phyloP scores from a whole-genome alignment of 2,797 vertebrate species.

The Australoheros facetus region DNA sequence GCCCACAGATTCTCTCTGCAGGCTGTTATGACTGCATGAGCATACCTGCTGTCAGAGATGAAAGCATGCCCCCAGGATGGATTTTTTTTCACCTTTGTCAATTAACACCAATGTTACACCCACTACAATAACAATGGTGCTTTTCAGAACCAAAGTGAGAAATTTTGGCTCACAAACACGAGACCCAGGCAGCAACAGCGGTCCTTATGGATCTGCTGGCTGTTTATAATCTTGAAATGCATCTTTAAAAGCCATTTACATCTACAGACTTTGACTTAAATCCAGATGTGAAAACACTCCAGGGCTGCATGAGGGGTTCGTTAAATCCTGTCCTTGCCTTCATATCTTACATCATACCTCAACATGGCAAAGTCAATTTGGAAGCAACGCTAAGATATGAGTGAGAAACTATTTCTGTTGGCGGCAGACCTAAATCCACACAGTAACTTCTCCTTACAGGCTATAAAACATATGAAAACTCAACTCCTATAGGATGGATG shows the following conservation, averaged over 20 bases:
- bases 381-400: slow-evolving; percentile 20
- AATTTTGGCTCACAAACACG: slow-evolving; percentile 35
- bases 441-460: slow-evolving; percentile 46
- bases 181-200: not conserved
- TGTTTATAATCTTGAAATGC: slow-evolving; percentile 35
- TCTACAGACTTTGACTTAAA: slow-evolving; percentile 40
- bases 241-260: slow-evolving; percentile 22
- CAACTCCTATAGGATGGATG: slow-evolving; percentile 12
- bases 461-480: slow-evolving; percentile 16
- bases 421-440: slow-evolving; percentile 56
- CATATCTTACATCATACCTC: slow-evolving; percentile 26
- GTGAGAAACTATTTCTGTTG: slow-evolving; percentile 34
- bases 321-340: slow-evolving; percentile 32
- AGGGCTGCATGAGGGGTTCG: slow-evolving; percentile 4
- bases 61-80: slow-evolving; percentile 79
- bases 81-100: slow-evolving; percentile 68
- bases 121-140: slow-evolving; percentile 77
- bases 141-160: slow-evolving; percentile 58
- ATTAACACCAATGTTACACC: slow-evolving; percentile 81
- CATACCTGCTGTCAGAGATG: slow-evolving; percentile 78
- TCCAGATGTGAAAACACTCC: slow-evolving; percentile 40
- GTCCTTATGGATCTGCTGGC: slow-evolving; percentile 7
- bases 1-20: slow-evolving; percentile 65
- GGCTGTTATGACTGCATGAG: slow-evolving; percentile 80
- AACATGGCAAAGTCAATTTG: slow-evolving; percentile 7